Percentiles rank a stretch among this genome's conserved stretches.
Evolutionary conservation across 2,888 invertebrate species (phyloP).

Genomic region (Andrena bicolor): DNA sequence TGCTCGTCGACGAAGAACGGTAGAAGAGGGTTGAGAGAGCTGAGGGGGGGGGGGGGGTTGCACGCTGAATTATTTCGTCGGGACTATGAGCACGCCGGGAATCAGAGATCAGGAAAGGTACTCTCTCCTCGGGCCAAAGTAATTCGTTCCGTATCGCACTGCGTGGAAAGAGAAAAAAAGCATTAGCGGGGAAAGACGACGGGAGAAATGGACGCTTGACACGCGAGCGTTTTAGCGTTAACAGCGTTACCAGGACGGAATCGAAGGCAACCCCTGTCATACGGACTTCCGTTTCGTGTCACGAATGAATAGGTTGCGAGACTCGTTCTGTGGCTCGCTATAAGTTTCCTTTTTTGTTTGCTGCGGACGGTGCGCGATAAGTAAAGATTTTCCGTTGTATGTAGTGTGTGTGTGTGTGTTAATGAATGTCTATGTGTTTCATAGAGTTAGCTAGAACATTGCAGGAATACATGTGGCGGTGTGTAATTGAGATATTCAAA

Average conservation of each 20-base stretch:
- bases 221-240: slow-evolving; percentile 41
- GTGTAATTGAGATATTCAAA: no score
- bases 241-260: slow-evolving; percentile 34
- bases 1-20: not conserved
- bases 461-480: no score
- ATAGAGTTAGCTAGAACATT: not conserved
- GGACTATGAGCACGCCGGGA: slow-evolving; percentile 47
- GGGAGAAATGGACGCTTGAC: slow-evolving; percentile 36
- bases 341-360: not conserved
- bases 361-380: not conserved
- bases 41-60: not conserved
- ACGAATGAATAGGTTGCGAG: slow-evolving; percentile 23
- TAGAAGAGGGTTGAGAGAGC: not conserved
- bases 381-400: not conserved
- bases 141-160: slow-evolving; percentile 46
- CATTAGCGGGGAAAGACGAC: slow-evolving; percentile 2
- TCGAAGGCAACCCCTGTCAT: slow-evolving; percentile 31
- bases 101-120: slow-evolving; percentile 51
- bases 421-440: not conserved
- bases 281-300: slow-evolving; percentile 13
- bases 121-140: slow-evolving; percentile 42
- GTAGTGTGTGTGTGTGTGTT: not conserved
- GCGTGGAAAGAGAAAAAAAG: not conserved
- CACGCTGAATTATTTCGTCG: slow-evolving; percentile 64
- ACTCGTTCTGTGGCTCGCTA: not conserved